Evolutionary conservation across 1,140 invertebrate species (phyloP).

Genomic region (Drosophila truncata): DNA sequence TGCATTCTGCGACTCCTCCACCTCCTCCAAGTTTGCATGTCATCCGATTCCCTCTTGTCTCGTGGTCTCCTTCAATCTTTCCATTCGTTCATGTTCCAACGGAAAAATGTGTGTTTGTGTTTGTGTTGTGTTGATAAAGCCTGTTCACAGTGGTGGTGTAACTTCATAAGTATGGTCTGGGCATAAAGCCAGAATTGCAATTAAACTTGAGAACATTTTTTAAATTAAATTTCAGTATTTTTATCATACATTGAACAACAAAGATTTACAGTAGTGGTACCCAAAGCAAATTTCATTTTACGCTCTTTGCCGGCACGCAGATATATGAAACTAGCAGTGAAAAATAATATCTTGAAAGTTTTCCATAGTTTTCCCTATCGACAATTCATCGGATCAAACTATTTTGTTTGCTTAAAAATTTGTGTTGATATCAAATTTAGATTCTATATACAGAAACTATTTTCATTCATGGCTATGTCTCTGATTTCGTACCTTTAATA

Average conservation of each 20-base stretch:
- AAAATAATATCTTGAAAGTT: not conserved
- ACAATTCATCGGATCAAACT: not conserved
- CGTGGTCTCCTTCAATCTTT: conserved; percentile 12
- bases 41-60: conserved; percentile 13
- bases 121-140: conserved; percentile 10
- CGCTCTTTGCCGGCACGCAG: not conserved
- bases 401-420: not conserved
- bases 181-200: not conserved
- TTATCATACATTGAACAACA: not conserved
- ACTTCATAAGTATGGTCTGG: not conserved
- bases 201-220: not conserved
- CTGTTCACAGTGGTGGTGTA: conserved; percentile 9
- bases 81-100: not conserved
- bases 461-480: not conserved
- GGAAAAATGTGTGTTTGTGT: not conserved
- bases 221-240: not conserved
- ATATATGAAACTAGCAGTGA: not conserved
- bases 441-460: not conserved
- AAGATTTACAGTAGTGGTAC: not conserved
- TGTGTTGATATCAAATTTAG: not conserved
- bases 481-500: not conserved
- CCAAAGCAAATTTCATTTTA: not conserved
- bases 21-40: conserved; percentile 8
- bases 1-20: conserved; percentile 27
- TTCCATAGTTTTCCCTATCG: not conserved